Base-by-base conservation (phyloP, 2,888 invertebrate genomes). In the Eupithecia exiguata region DNA sequence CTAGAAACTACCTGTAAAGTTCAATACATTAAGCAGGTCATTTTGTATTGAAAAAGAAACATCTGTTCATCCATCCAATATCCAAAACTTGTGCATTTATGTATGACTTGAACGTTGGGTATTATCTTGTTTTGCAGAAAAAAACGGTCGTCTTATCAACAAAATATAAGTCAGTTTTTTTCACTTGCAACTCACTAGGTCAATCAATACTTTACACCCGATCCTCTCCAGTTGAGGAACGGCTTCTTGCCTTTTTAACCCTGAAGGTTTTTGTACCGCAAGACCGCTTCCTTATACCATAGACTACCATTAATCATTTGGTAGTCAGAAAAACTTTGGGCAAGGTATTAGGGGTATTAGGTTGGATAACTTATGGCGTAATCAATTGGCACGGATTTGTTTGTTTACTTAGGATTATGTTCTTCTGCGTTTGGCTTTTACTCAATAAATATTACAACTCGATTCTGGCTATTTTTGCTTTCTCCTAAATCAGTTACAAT, bases 381-480 rank as follows among this genome's bases (percentile, higher is more conserved):
- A 72, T 75, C 70, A 75, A 75, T 75, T 75, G 75, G 70, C 72
- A 65, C 72, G 72, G 72, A 75, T 75, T 75, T 72, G 75, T 75
- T 75, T 75, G 75, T 73, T 75, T 61, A 72, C 71, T 65, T 21
- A 38, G 46, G 68, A 70, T 69, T 74, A 68, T 68, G 40, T 69
- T 30, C 40, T 62, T 62, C 61, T 38, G 30, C 63, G 25, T 68
- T 53, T 35, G 63, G 72, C 36, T 66, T 66, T 30, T 36, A 16
- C 40, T 38, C 40, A 38, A 43, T 62, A 62, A 9, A 35, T 35
- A 7, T 12, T 62, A 7, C 35, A 49, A 21, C 18, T 35, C 2
- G n/a, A 53, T 49, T 36, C n/a, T n/a, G 36, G 21, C 35, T 21
- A 36, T 36, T 68, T 49, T 49, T 49, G 9, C 5, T 18, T 18